Base-by-base conservation (phyloP, 2,888 invertebrate genomes). In the Zootermopsis nevadensis region DNA sequence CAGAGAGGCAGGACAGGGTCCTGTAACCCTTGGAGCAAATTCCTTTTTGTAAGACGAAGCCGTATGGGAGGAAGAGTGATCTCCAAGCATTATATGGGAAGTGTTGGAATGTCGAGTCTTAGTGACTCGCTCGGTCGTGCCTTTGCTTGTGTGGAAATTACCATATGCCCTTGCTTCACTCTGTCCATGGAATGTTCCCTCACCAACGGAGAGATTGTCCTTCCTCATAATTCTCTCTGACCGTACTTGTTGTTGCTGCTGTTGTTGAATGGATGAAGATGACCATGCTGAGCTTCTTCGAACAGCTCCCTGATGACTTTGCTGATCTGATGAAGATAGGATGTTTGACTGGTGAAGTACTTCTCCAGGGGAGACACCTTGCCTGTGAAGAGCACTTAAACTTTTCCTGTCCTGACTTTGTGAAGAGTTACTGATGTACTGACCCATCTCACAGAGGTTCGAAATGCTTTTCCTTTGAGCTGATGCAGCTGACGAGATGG, bases 401-500 rank as follows among this genome's bases (percentile, higher is more conserved):
- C 96, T 96, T 86, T 94, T 94, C 84, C 96, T 91, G 85, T 96
- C 95, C 19, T 91, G 92, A 86, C 93, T 93, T 84, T 93, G 93
- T 0, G 93, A 91, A 1, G 93, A 92, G 86, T 93, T 94, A 85
- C 92, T 93, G 83, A 93, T 93, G 87, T 93, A 94, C 86, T 94
- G 93, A 19, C 94, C 94, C 86, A 93, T 94, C 85, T 95, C 95
- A 83, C 94, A 94, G 1, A 96, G 90, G 88, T 96, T 96, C 35
- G 93, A 93, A 84, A 96, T 94, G 84, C 96, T 96, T 88, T 95
- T 95, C 80, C 95, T 92, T 89, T 95, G 95, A 85, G 95, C 94
- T 67, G 87, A 86, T 35, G 95, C 94, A 30, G 95, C 96, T 86
- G 93, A 93, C 0, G 90, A 90, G 19, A 93, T 94, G 0, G 94